Evolutionary conservation across 2,113 vertebrate species (phyloP), one percentile per base, ranked within the genome.

Genomic region (Malurus melanocephalus): DNA sequence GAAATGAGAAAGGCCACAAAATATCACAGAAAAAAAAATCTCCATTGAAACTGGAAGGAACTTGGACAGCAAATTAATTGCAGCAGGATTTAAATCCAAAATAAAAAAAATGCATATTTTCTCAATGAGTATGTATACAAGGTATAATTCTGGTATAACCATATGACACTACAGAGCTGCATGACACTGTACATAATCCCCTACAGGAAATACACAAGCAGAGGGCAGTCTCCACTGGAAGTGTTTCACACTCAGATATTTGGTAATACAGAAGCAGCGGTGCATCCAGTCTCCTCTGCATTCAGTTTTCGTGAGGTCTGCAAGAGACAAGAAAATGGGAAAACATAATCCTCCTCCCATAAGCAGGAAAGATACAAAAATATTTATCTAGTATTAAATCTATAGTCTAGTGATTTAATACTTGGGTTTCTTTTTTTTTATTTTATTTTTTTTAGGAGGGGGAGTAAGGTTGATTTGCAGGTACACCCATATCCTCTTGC

Each of bases 241-340:
- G 13, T 62, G 35, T 83, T 86, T 83, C 52, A 45, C 26, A 20
- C 15, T 35, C 2, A 0, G 40, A 5, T 49, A 26, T 61, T 67
- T 68, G 46, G 16, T 43, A 64, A 88, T 27, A 32, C 13, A 45
- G 16, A 33, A 1, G 4, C 5, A 83, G 23, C 0, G 0, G 40
- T 32, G 21, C 1, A 3, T 3, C 2, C 51, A 19, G 9, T 68
- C 62, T 76, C 21, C 27, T 80, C 28, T 62, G 46, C n/a, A 15
- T 46, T 85, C 61, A 6, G 9, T 64, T 84, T 86, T 56, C 38
- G 7, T 21, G 46, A 18, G 16, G 14, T 78, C 48, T 64, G 4
- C 53, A 46, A 43, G 5, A 74, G 10, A 23, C 13, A 68, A 42
- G 32, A 52, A 2, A 43, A 33, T 8, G 7, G 23, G 20, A 26